phyloP scores from a whole-genome alignment of 2,888 invertebrate genomes.

The Lampropteryx suffumata region DNA sequence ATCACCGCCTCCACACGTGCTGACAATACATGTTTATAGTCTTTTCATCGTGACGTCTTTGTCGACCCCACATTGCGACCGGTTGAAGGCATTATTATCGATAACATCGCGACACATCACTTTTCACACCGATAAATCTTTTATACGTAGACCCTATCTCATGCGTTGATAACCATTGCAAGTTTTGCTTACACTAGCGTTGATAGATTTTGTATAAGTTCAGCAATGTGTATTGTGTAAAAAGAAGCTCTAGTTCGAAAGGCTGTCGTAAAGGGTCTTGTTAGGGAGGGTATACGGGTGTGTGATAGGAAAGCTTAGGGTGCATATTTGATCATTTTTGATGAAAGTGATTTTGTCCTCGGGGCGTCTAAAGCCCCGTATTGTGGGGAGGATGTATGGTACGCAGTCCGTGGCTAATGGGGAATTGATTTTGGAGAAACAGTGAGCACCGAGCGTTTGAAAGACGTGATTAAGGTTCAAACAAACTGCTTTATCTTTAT shows the following conservation, averaged over 20 bases:
- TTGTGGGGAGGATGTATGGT: slow-evolving; percentile 36
- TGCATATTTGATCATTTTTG: slow-evolving; percentile 75
- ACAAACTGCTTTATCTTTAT: no score
- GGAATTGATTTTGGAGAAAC: slow-evolving; percentile 32
- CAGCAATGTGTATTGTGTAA: slow-evolving; percentile 20
- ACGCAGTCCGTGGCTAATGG: slow-evolving; percentile 31
- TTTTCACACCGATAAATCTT: slow-evolving; percentile 36
- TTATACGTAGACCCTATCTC: neutral
- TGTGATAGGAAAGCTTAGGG: slow-evolving; percentile 62
- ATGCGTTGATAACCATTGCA: slow-evolving; percentile 35
- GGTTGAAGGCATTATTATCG: slow-evolving; percentile 63
- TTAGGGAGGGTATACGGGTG: slow-evolving; percentile 54
- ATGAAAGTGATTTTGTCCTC: slow-evolving; percentile 43
- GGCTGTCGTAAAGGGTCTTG: slow-evolving; percentile 6
- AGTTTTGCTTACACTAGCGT: neutral
- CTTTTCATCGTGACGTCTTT: slow-evolving; percentile 48
- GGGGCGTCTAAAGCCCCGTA: slow-evolving; percentile 37
- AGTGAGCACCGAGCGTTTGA: slow-evolving; percentile 14
- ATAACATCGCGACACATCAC: slow-evolving; percentile 63
- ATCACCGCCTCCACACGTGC: slow-evolving; percentile 33
- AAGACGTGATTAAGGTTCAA: neutral
- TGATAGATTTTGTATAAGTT: slow-evolving; percentile 1
- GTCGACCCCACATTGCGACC: slow-evolving; percentile 43
- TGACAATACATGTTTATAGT: slow-evolving; percentile 38
- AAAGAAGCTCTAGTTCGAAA: neutral